Evolutionary conservation across 2,888 invertebrate genomes (phyloP), one percentile per base, ranked within the genome.

Genomic region (Calliopum simillimum): DNA sequence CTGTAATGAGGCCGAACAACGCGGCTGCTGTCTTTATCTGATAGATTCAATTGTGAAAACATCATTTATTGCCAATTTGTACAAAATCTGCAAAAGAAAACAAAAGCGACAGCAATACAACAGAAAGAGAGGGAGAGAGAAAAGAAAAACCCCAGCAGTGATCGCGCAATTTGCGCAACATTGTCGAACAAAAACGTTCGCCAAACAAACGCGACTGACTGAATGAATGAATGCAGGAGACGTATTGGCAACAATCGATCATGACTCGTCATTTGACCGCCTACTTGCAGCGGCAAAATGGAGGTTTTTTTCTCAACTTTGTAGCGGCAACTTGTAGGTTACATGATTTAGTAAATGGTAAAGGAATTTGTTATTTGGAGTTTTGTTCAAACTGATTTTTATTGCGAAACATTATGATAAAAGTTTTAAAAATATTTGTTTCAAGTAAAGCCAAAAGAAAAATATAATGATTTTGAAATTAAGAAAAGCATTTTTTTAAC

Each of bases 1-100:
- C 53, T 21, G 53, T 19, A 21, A 33, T 33, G 33, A 33, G 33
- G 53, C 21, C 53, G 21, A 53, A 19, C 12, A 21, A 4, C 4
- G 12, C 53, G 21, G 53, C 53, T 21, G 53, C 19, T 23, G 19
- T 21, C 23, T 23, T 12, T 53, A 53, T 53, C 53, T 81, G 77
- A 80, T 80, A 79, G 82, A 81, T 81, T 81, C 82, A 81, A 80
- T 79, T 82, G 79, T 79, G 76, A 80, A 82, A 82, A 82, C 80
- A 81, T 82, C 81, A 82, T 81, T 81, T 82, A 82, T 80, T 76
- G 76, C 73, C 79, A 82, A 81, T 81, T 81, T 81, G 81, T 79
- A 75, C 77, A 77, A 74, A 70, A 74, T 71, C 74, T 73, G 59
- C 21, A 19, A 59, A 5, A 55, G n/a, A 25, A 33, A 25, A 58